Evolutionary conservation across 2,888 invertebrate species (phyloP).

Genomic region (Macaria notata): DNA sequence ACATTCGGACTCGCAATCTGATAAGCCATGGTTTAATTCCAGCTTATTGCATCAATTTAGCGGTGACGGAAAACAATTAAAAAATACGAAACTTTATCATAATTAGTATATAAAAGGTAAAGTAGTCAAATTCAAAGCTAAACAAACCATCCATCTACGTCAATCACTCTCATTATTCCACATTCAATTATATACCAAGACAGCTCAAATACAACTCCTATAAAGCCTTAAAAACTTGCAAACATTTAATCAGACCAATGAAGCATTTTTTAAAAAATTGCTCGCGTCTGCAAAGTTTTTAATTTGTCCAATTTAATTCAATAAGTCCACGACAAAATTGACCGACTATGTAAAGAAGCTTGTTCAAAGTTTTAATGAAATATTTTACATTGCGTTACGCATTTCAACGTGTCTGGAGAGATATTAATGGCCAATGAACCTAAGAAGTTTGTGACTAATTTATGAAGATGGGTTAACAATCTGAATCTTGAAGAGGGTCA

Average conservation of each 20-base stretch:
- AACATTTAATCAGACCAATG: conserved; percentile 10
- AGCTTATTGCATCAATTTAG: too few relatives aligned
- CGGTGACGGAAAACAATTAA: too few relatives aligned
- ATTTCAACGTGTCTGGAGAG: conserved; percentile 12
- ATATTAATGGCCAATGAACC: conserved; percentile 9
- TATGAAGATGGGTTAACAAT: neutral
- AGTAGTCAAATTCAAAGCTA: too few relatives aligned
- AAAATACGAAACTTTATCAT: too few relatives aligned
- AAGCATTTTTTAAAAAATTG: conserved; percentile 10
- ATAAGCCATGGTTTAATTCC: too few relatives aligned
- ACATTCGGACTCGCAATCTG: too few relatives aligned
- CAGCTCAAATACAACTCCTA: too few relatives aligned
- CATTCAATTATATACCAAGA: too few relatives aligned
- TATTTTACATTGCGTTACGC: conserved; percentile 15
- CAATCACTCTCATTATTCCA: too few relatives aligned
- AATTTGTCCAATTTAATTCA: conserved; percentile 19
- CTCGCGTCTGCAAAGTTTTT: conserved; percentile 19
- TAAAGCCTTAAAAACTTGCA: neutral
- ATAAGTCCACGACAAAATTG: conserved; percentile 18
- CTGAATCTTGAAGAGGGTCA: too few relatives aligned
- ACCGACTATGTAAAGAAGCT: conserved; percentile 26
- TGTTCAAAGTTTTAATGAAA: conserved; percentile 21
- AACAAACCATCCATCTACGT: neutral
- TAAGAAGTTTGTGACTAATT: conserved; percentile 9
- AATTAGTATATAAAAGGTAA: too few relatives aligned